Conservation (phyloP, 1,140 invertebrate genomes). For the Trinorchestia longiramus region DNA sequence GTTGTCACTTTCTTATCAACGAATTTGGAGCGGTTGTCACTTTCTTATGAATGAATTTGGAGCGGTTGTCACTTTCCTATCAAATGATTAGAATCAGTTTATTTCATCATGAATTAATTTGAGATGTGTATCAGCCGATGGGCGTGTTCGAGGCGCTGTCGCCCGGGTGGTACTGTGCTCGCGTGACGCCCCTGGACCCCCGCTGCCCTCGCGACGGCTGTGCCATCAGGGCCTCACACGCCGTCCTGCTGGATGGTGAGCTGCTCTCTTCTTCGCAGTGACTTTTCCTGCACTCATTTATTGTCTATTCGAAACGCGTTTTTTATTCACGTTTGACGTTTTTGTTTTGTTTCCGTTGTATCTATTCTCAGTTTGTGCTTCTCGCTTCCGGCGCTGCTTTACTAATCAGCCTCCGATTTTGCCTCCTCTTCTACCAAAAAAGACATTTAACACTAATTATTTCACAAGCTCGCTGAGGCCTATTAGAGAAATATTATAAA, state of each 20-base stretch:
- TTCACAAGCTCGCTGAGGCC: too few species aligned
- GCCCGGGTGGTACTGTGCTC: slow-evolving; percentile 31
- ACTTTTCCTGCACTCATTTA: background rate
- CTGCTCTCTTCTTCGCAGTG: background rate
- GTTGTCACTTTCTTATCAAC: too few species aligned
- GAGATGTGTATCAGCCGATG: background rate
- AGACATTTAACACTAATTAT: too few species aligned
- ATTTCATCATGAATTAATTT: too few species aligned
- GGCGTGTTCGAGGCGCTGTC: background rate
- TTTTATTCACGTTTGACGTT: background rate
- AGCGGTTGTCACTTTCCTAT: too few species aligned
- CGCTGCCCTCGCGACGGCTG: slow-evolving; percentile 32
- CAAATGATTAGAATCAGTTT: too few species aligned
- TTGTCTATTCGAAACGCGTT: background rate
- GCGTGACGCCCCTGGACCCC: background rate
- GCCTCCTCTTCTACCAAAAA: too few species aligned
- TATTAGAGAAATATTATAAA: too few species aligned
- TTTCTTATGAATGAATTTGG: too few species aligned
- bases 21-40: too few species aligned
- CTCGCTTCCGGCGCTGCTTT: too few species aligned
- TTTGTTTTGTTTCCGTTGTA: background rate
- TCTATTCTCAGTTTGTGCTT: background rate
- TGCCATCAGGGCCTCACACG: background rate
- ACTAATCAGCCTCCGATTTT: too few species aligned
- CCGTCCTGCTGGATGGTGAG: background rate